Conservation (phyloP, 2,113 vertebrate genomes). For the Calidris pygmaea region DNA sequence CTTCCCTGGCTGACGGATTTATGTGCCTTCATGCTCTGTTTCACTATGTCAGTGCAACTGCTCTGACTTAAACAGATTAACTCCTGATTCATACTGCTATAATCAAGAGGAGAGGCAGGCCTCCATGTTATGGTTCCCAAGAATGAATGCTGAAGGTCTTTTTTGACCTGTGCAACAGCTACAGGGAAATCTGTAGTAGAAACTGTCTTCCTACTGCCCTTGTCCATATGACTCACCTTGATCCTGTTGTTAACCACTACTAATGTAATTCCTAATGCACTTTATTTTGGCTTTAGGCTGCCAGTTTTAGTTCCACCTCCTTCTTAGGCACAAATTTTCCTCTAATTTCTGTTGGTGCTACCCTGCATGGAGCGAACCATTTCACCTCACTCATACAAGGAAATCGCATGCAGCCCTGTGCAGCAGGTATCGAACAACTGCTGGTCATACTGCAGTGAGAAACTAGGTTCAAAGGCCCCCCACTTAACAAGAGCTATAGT, state of each 20-base stretch:
- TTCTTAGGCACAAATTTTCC: not conserved
- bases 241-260: not conserved
- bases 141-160: not conserved
- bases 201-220: not conserved
- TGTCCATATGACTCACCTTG: not conserved
- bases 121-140: not conserved
- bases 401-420: not conserved
- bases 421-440: not conserved
- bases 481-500: not conserved
- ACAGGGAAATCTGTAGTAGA: not conserved
- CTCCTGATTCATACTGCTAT: not conserved
- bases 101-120: not conserved
- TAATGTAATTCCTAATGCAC: not conserved
- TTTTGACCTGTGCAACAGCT: not conserved
- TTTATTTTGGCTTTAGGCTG: not conserved
- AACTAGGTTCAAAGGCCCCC: not conserved
- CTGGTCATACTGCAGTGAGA: not conserved
- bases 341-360: not conserved
- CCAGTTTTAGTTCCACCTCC: not conserved
- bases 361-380: not conserved
- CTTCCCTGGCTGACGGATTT: not conserved
- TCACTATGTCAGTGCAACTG: not conserved
- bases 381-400: not conserved
- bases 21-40: not conserved
- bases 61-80: not conserved